Evolutionary conservation across 2,797 vertebrate species (phyloP), one percentile per base, ranked within the genome.

Genomic region (Cygnus olor): DNA sequence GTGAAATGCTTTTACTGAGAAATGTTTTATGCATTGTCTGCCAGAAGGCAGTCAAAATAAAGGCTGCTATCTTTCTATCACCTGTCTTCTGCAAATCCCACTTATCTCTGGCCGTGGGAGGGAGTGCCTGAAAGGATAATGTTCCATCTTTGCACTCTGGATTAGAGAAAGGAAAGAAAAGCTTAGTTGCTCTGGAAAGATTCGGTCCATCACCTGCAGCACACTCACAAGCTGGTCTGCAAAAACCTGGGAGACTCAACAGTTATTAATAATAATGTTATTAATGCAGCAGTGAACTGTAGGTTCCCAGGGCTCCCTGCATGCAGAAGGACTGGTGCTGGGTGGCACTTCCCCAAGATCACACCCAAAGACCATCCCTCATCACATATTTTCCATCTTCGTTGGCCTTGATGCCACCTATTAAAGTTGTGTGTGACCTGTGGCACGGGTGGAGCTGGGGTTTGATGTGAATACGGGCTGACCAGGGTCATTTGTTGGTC

Each of bases 21-120:
- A 42, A 38, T 84, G 86, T 87, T 77, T 94, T 88, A 94, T 86
- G 92, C 91, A 93, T 95, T 95, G 94, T 93, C 90, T 97, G 93
- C 80, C 83, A 95, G 93, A 93, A 95, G 70, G 90, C 89, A 94
- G 91, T 93, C 90, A 94, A 97, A 95, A 97, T 95, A 96, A 89
- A 96, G 95, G 92, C 93, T 96, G 91, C 81, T 96, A 80, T 95
- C 95, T 93, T 94, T 94, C 92, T 93, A 92, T 97, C 96, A 96
- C 95, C 94, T 96, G 95, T 93, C 91, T 96, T 79, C 89, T 94
- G 82, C 6, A 9, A 91, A 94, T 96, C 93, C 85, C 88, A 93
- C 95, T 95, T 95, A 95, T 93, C 95, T 96, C 92, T 14, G 51
- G 78, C 93, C 3, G 91, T 96, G 92, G 94, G 94, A 96, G 93